Evolutionary conservation across 2,888 invertebrate genomes (phyloP).

Genomic region (Loripinus fragilis): DNA sequence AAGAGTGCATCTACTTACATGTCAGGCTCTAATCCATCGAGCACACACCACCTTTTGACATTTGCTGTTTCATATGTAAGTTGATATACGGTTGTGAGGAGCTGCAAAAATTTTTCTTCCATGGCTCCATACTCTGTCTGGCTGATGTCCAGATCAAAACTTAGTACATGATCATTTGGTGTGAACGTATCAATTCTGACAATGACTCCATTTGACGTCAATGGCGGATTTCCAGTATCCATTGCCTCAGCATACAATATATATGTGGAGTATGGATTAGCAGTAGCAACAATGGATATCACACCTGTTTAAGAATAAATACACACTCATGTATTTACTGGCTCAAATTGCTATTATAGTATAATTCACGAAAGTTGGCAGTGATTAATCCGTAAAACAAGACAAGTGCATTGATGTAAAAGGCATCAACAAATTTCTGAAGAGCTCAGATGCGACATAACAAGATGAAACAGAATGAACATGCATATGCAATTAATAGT

Average conservation of each 20-base stretch:
- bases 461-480: too few relatives aligned
- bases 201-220: constrained; percentile 63
- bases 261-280: constrained; percentile 59
- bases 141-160: constrained; percentile 60
- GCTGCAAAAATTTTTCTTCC: constrained; percentile 62
- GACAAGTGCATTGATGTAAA: too few relatives aligned
- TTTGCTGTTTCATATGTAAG: constrained; percentile 55
- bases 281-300: constrained; percentile 53
- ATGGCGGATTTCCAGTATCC: constrained; percentile 67
- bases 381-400: too few relatives aligned
- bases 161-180: constrained; percentile 59
- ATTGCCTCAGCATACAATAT: constrained; percentile 60
- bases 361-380: too few relatives aligned
- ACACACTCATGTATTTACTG: too few relatives aligned
- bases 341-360: too few relatives aligned
- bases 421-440: too few relatives aligned
- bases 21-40: neutral
- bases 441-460: too few relatives aligned
- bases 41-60: constrained; percentile 71
- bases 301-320: constrained; percentile 58
- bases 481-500: too few relatives aligned
- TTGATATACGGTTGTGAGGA: constrained; percentile 63
- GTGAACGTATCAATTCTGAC: constrained; percentile 74
- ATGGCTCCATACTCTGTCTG: constrained; percentile 54
- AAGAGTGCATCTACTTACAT: too few relatives aligned